Conservation (phyloP, 1,140 invertebrate genomes). For the Euborellia annulipes region DNA sequence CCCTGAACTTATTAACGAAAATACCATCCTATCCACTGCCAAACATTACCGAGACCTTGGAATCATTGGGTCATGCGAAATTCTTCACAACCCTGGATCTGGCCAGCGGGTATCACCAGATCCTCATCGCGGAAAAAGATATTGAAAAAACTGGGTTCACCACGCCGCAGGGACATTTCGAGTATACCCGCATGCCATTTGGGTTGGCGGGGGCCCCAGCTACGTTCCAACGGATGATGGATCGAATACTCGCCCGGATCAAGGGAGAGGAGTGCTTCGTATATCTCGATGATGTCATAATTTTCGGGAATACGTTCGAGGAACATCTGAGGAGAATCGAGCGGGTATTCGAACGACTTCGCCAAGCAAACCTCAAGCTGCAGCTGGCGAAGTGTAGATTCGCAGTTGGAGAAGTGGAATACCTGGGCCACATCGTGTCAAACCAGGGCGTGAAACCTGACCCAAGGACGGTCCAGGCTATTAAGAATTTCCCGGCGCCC, state of each 20-base stretch:
- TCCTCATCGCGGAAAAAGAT: slow-evolving; percentile 15
- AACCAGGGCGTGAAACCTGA: slow-evolving; percentile 16
- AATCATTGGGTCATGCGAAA: slow-evolving; percentile 16
- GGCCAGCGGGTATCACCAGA: slow-evolving; percentile 21
- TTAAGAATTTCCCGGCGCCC: slow-evolving; percentile 15
- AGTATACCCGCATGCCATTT: slow-evolving; percentile 23
- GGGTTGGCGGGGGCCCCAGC: slow-evolving; percentile 24
- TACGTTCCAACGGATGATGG: slow-evolving; percentile 20
- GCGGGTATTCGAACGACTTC: no score
- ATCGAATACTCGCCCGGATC: slow-evolving; percentile 13
- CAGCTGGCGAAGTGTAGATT: slow-evolving; percentile 22
- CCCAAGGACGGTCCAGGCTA: slow-evolving; percentile 15
- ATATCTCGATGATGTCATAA: slow-evolving; percentile 5
- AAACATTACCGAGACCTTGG: slow-evolving; percentile 25
- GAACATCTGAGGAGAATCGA: neutral
- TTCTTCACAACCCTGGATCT: slow-evolving; percentile 25
- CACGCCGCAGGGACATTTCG: slow-evolving; percentile 19
- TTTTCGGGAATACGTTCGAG: neutral
- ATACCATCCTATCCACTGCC: slow-evolving; percentile 28
- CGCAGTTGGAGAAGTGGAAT: slow-evolving; percentile 14
- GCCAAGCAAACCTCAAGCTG: slow-evolving; percentile 16
- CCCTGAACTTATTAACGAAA: slow-evolving; percentile 23
- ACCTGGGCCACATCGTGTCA: slow-evolving; percentile 18
- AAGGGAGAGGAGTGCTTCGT: slow-evolving; percentile 7
- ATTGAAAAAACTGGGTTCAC: slow-evolving; percentile 32